phyloP scores from a whole-genome alignment of 2,113 vertebrate genomes.

The Brachirus orientalis region DNA sequence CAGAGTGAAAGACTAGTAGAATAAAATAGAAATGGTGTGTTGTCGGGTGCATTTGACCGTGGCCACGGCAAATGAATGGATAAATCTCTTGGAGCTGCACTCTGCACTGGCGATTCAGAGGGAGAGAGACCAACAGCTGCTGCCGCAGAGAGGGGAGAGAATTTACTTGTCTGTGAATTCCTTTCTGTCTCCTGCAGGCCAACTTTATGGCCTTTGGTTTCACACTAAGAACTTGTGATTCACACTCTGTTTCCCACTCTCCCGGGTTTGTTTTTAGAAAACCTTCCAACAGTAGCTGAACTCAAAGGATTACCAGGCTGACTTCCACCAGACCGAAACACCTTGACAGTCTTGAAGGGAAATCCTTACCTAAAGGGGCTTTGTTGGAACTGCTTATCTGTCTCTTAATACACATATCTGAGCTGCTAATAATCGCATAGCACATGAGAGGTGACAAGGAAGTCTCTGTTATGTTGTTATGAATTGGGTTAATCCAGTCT shows the following conservation, averaged over 20 bases:
- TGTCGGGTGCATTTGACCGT: slow-evolving; percentile 75
- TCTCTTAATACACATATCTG: slow-evolving; percentile 1
- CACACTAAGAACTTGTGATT: slow-evolving; percentile 54
- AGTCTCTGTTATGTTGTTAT: background rate
- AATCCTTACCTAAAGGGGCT: slow-evolving; percentile 3
- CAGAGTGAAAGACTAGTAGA: slow-evolving; percentile 77
- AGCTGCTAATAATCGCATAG: background rate
- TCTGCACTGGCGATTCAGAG: slow-evolving; percentile 52
- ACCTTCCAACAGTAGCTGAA: slow-evolving; percentile 24
- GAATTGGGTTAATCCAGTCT: background rate
- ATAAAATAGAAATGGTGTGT: slow-evolving; percentile 80
- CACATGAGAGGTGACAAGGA: background rate
- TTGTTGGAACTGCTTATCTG: background rate
- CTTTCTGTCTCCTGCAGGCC: slow-evolving; percentile 43
- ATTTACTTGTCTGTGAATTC: slow-evolving; percentile 42
- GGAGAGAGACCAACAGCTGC: slow-evolving; percentile 47
- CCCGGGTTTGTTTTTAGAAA: slow-evolving; percentile 35
- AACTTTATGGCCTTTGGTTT: slow-evolving; percentile 53
- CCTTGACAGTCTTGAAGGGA: background rate
- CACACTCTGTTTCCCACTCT: slow-evolving; percentile 25
- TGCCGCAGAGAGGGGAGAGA: slow-evolving; percentile 57
- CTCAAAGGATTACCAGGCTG: slow-evolving; percentile 31
- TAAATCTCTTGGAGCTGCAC: slow-evolving; percentile 79
- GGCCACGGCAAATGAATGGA: slow-evolving; percentile 83
- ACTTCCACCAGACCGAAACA: slow-evolving; percentile 37